Evolutionary conservation across 2,888 invertebrate species (phyloP).

Genomic region (Drosophila merina): DNA sequence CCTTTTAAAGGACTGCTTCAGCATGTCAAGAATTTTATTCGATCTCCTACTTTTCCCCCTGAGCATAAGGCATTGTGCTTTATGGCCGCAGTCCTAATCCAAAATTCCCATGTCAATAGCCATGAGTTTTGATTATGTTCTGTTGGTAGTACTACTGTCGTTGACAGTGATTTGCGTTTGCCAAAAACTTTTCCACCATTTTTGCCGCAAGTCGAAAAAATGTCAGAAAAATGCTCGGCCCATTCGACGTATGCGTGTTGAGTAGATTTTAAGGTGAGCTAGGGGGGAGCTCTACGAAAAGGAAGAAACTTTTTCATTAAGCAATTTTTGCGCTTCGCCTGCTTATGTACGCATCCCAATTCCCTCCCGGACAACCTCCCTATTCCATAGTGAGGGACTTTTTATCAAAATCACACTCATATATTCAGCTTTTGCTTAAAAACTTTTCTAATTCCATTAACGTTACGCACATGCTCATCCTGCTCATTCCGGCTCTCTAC

Average conservation of each 20-base stretch:
- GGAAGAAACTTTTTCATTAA: slow-evolving; percentile 74
- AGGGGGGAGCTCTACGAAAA: slow-evolving; percentile 11
- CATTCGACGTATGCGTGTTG: slow-evolving; percentile 21
- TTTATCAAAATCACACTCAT: slow-evolving; percentile 64
- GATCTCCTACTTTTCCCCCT: background rate
- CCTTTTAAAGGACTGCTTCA: too few species aligned
- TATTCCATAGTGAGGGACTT: slow-evolving; percentile 35
- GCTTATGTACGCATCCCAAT: slow-evolving; percentile 56
- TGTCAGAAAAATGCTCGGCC: slow-evolving; percentile 41
- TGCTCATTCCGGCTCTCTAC: slow-evolving; percentile 19
- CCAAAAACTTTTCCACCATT: slow-evolving; percentile 45
- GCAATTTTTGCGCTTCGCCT: slow-evolving; percentile 66
- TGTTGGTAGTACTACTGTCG: slow-evolving; percentile 17
- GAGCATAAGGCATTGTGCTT: slow-evolving; percentile 24
- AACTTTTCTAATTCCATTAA: slow-evolving; percentile 83
- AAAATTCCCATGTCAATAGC: slow-evolving; percentile 26
- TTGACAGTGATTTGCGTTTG: slow-evolving; percentile 59
- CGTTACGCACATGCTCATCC: slow-evolving; percentile 74
- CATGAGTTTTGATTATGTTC: slow-evolving; percentile 51
- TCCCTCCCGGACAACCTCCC: background rate
- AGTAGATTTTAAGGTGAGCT: slow-evolving; percentile 10
- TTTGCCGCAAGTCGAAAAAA: slow-evolving; percentile 40
- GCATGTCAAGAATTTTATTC: background rate
- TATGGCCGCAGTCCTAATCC: slow-evolving; percentile 1
- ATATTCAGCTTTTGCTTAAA: slow-evolving; percentile 69